phyloP scores from a whole-genome alignment of 1,140 invertebrate genomes.

The Brachionus sp. region DNA sequence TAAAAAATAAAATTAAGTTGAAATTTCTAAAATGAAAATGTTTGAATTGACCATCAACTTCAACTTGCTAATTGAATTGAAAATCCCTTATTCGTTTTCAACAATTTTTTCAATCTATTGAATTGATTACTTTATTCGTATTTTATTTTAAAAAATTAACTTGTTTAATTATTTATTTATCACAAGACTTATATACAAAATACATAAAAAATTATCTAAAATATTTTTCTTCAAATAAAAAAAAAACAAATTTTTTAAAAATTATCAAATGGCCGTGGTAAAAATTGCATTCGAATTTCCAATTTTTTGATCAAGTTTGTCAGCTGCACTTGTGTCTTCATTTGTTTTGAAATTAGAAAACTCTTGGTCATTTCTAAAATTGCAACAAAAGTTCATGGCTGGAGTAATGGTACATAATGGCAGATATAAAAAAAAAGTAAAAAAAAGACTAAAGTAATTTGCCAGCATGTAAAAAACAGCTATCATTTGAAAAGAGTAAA shows the following conservation, averaged over 20 bases:
- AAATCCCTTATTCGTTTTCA: no score
- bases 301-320: background rate
- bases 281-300: background rate
- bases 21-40: no score
- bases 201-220: background rate
- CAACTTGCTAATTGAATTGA: no score
- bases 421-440: slow-evolving; percentile 9
- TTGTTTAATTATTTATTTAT: no score
- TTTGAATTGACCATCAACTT: no score
- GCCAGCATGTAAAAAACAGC: slow-evolving; percentile 4
- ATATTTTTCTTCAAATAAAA: background rate
- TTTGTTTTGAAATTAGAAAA: slow-evolving; percentile 2
- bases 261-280: slow-evolving; percentile 2
- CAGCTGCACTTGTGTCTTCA: background rate
- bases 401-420: slow-evolving; percentile 22
- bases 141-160: no score
- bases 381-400: background rate
- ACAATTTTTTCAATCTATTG: no score
- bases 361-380: background rate
- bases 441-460: slow-evolving; percentile 29
- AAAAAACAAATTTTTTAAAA: background rate
- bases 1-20: no score
- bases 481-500: background rate
- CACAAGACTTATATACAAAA: background rate
- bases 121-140: no score